Conservation (phyloP, 2,797 vertebrate species). For the Phoebastria nigripes region DNA sequence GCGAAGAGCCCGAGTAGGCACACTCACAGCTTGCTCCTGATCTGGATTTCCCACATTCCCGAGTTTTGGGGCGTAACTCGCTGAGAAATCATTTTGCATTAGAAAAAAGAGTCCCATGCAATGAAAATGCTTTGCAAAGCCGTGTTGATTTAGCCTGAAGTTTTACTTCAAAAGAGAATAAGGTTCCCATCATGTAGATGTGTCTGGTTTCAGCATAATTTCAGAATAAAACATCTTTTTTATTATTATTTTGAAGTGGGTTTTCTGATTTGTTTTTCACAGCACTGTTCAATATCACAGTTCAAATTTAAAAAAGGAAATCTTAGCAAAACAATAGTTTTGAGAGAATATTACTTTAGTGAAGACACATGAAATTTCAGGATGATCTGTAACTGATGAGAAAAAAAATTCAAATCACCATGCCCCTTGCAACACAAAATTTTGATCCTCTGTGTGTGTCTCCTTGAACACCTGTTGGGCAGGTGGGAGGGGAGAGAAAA, state of each 20-base stretch:
- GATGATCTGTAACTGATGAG: neutral
- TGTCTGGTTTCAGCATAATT: neutral
- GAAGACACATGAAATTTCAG: neutral
- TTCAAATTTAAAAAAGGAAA: neutral
- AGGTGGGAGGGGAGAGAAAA: neutral
- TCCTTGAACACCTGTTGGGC: neutral
- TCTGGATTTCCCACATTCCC: slow-evolving; percentile 18
- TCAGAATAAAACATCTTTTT: neutral
- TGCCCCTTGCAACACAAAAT: neutral
- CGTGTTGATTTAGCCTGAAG: neutral
- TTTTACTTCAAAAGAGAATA: neutral
- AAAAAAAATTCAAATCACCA: neutral
- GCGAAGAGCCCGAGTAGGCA: neutral
- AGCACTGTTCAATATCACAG: neutral
- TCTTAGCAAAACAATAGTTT: neutral
- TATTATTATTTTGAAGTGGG: neutral
- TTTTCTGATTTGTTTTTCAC: neutral
- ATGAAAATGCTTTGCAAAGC: neutral
- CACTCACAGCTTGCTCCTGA: neutral
- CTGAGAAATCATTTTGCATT: slow-evolving; percentile 4
- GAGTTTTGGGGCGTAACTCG: neutral
- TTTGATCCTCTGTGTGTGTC: neutral
- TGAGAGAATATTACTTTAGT: neutral
- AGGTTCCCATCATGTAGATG: neutral
- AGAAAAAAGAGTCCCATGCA: neutral